A percentile compares a stretch with the other conserved stretches of the same genome.
These are phyloP conservation scores for Butorides virescens DNA, from an alignment of 2,113 vertebrate genomes.

Conservation along the genomic window DNA sequence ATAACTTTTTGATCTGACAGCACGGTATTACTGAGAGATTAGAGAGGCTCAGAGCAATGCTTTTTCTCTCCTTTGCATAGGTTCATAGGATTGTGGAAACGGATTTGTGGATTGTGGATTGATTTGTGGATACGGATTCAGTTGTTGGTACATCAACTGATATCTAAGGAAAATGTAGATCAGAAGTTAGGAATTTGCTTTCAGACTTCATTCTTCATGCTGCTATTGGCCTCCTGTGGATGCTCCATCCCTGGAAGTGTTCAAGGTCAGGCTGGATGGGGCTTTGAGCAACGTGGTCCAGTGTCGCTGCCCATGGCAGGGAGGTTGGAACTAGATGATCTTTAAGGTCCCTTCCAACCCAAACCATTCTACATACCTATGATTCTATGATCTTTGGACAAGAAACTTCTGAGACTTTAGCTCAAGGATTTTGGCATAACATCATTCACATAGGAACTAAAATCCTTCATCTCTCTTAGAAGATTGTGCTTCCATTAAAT, in stretches of 20 bases:
- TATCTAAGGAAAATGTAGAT: not conserved
- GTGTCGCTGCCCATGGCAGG: not conserved
- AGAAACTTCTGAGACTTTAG: not conserved
- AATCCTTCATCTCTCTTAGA: not conserved
- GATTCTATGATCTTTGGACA: not conserved
- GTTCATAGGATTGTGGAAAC: too few relatives aligned
- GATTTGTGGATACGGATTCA: not conserved
- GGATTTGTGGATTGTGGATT: too few relatives aligned
- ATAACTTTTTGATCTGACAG: slow-evolving; percentile 44
- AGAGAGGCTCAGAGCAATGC: slow-evolving; percentile 22
- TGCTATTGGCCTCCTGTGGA: not conserved
- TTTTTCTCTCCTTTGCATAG: slow-evolving; percentile 19
- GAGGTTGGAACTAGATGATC: not conserved
- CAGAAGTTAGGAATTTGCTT: not conserved
- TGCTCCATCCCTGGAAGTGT: not conserved
- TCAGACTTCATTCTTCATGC: not conserved
- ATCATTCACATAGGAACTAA: not conserved
- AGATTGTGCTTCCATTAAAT: not conserved
- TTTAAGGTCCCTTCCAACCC: not conserved
- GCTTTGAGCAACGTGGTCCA: not conserved
- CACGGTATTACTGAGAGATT: slow-evolving; percentile 22
- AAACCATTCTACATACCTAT: not conserved
- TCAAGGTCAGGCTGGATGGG: not conserved
- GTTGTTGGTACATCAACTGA: not conserved
- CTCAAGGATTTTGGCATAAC: not conserved